Base-by-base conservation (phyloP, 2,888 invertebrate species). In the Notocelia uddmanniana region DNA sequence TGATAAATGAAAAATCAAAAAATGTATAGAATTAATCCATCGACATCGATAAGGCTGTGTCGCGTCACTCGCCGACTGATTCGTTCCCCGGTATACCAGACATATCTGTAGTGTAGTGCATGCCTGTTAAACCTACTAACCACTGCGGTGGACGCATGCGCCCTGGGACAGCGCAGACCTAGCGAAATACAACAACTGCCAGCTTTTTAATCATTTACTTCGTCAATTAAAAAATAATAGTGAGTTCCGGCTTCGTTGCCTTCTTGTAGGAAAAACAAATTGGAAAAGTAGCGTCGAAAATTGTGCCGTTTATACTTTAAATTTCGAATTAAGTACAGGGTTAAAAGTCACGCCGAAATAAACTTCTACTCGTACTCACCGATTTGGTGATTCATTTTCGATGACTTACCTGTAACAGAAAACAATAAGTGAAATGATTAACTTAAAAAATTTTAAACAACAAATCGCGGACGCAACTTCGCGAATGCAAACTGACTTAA, bases 61-160 rank as follows among this genome's bases (percentile, higher is more conserved):
- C 48, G n/a, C 76, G 58, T 73, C 75, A 58, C 77, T 74, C 55
- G 58, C 23, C 54, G 55, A 45, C 41, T 64, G 70, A 66, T 66
- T 59, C 70, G 70, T 66, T 59, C 21, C 62, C 68, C 59, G 66
- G 52, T 58, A 66, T 66, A 66, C 18, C 63, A 34, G 70, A 70
- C 70, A 70, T 70, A 70, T 64, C 70, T 64, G 31, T 66, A 70
- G 71, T 34, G 66, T 59, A 66, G 66, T 74, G 76, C 72, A 76
- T 67, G 74, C 77, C 78, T 78, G 78, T 77, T 78, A 76, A 74
- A 76, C 80, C 80, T 77, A 78, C 81, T 82, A 84, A 83, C 86
- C 86, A 81, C 84, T 79, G 78, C 78, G 81, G 80, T 76, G 73
- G 73, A 78, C 88, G 89, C 89, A 83, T 85, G 89, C 88, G 89